These are phyloP conservation scores for Pseudorasbora parva DNA, from an alignment of 2,113 vertebrate species.

Conservation along the genomic window DNA sequence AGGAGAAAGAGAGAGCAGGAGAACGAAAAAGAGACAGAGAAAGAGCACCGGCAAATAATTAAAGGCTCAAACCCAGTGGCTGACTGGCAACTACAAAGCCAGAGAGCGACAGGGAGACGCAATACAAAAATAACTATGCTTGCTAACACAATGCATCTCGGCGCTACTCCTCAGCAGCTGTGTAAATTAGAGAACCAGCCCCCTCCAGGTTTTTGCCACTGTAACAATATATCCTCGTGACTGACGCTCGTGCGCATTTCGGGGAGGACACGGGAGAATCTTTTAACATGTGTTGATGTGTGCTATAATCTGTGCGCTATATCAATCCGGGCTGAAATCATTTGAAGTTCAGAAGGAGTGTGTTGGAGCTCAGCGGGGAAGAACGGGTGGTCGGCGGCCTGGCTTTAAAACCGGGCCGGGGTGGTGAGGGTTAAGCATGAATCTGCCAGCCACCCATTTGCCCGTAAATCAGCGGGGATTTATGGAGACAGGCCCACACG, in stretches of 20 bases:
- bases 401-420: not conserved
- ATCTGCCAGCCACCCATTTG: conserved; percentile 59
- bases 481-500: conserved; percentile 62
- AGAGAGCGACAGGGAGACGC: conserved; percentile 39
- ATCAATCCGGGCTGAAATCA: conserved; percentile 2
- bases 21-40: conserved; percentile 16
- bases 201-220: conserved; percentile 24
- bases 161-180: conserved; percentile 15
- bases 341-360: conserved; percentile 18
- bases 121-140: conserved; percentile 46
- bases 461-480: conserved; percentile 73
- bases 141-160: conserved; percentile 26
- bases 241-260: not conserved
- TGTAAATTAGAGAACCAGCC: conserved; percentile 31
- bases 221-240: conserved; percentile 18
- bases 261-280: conserved; percentile 21
- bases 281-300: conserved; percentile 38
- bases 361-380: not conserved
- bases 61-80: conserved; percentile 55
- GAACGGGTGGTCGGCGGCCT: not conserved
- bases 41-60: conserved; percentile 56
- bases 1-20: conserved; percentile 34
- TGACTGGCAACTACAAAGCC: conserved; percentile 55
- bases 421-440: conserved; percentile 58
- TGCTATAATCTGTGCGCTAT: conserved; percentile 4